Percentiles rank a stretch among this genome's conserved stretches.
phyloP scores from a whole-genome alignment of 1,140 invertebrate species.

The Solenopsis invicta region DNA sequence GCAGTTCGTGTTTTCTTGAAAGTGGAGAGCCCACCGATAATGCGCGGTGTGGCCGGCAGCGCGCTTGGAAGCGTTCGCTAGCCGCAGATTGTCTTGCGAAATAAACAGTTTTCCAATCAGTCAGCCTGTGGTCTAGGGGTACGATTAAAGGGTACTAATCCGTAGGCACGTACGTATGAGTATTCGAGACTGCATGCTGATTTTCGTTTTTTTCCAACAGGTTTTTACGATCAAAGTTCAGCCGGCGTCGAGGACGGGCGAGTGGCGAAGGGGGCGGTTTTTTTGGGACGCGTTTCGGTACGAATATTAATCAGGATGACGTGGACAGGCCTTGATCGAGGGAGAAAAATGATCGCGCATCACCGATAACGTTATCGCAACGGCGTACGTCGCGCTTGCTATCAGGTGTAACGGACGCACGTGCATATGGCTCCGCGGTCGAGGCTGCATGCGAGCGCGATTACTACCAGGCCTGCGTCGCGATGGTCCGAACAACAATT shows the following conservation, averaged over 20 bases:
- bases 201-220: slow-evolving; percentile 84
- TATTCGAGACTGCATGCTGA: slow-evolving; percentile 86
- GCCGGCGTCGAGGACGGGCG: neutral
- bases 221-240: slow-evolving; percentile 84
- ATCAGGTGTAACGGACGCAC: slow-evolving; percentile 65
- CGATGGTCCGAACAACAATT: neutral
- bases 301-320: slow-evolving; percentile 79
- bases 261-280: slow-evolving; percentile 18
- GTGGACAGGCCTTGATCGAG: slow-evolving; percentile 73
- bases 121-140: slow-evolving; percentile 85
- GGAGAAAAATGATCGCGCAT: slow-evolving; percentile 71
- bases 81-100: slow-evolving; percentile 75
- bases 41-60: neutral
- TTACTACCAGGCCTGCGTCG: neutral
- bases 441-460: slow-evolving; percentile 1
- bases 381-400: slow-evolving; percentile 50
- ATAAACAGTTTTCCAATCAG: slow-evolving; percentile 79
- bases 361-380: slow-evolving; percentile 74
- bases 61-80: neutral
- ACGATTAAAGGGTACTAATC: slow-evolving; percentile 71
- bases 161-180: slow-evolving; percentile 35
- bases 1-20: neutral
- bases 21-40: neutral
- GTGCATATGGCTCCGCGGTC: neutral
- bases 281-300: slow-evolving; percentile 64